Conservation (phyloP, 2,888 invertebrate species). For the Drosophila maculinotata region DNA sequence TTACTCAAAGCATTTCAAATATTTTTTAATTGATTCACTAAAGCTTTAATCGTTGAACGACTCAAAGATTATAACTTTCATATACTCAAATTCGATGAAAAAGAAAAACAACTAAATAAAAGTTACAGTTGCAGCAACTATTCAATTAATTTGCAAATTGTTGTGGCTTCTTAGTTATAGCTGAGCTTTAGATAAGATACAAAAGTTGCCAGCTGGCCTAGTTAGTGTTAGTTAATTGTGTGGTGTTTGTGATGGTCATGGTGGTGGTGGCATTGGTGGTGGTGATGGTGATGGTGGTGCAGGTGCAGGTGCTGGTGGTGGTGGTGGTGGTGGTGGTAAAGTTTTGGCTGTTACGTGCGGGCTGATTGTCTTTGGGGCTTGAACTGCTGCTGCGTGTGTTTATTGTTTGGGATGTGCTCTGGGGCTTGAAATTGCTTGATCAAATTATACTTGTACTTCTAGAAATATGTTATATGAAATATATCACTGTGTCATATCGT, state of each 20-base stretch:
- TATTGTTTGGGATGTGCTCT: conserved; percentile 68
- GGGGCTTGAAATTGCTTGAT: conserved; percentile 83
- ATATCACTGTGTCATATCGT: conserved; percentile 85
- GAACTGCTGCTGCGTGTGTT: conserved; percentile 37
- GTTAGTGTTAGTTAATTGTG: conserved; percentile 55
- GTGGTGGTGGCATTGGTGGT: conserved; percentile 8
- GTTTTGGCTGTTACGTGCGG: conserved; percentile 24
- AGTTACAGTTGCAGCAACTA: conserved; percentile 14
- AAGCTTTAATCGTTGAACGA: conserved; percentile 84
- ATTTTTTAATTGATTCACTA: conserved; percentile 44
- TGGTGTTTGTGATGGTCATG: conserved; percentile 35
- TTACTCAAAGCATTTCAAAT: conserved; percentile 24
- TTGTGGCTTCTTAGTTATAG: conserved; percentile 76
- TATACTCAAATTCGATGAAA: conserved; percentile 20
- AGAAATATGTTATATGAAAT: conserved; percentile 68
- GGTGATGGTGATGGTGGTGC: conserved; percentile 10
- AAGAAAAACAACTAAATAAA: conserved; percentile 15
- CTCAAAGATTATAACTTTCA: conserved; percentile 61
- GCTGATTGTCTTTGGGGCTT: conserved; percentile 16
- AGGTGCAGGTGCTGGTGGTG: background rate
- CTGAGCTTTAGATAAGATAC: conserved; percentile 66
- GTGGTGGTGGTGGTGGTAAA: conserved; percentile 4
- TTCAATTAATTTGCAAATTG: conserved; percentile 67
- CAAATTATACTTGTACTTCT: conserved; percentile 57
- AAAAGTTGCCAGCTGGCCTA: conserved; percentile 47